Conservation (phyloP, 2,888 invertebrate species). For the Teinopalpus imperialis region DNA sequence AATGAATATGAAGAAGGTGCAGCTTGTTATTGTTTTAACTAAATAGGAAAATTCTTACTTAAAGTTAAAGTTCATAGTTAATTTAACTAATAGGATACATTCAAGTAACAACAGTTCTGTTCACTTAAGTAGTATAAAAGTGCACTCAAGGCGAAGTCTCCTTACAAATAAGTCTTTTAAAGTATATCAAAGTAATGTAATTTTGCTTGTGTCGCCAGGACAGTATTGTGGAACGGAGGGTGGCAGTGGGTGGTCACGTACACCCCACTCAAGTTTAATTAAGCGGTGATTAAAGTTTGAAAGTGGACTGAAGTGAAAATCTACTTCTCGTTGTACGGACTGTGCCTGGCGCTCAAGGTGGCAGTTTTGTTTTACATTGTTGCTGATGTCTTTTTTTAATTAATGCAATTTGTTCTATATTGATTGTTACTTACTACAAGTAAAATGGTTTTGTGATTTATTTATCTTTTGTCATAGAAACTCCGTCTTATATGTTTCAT, state of each 20-base stretch:
- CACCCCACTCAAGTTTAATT: conserved; percentile 55
- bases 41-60: no score
- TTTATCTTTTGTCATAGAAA: no score
- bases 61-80: no score
- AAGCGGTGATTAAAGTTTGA: conserved; percentile 61
- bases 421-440: no score
- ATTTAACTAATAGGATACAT: no score
- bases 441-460: no score
- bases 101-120: no score
- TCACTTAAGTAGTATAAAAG: not conserved
- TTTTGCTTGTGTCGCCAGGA: conserved; percentile 21
- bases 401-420: conserved; percentile 25
- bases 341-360: conserved; percentile 42
- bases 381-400: conserved; percentile 23
- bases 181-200: conserved; percentile 26
- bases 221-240: conserved; percentile 1
- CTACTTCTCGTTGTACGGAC: conserved; percentile 16
- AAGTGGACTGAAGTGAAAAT: conserved; percentile 37
- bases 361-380: conserved; percentile 35
- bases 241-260: conserved; percentile 49
- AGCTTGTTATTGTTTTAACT: no score
- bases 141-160: conserved; percentile 2
- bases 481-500: no score
- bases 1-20: no score
- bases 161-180: conserved; percentile 17